Base-by-base conservation (phyloP, 2,113 vertebrate genomes). In the Lipophrys pholis region DNA sequence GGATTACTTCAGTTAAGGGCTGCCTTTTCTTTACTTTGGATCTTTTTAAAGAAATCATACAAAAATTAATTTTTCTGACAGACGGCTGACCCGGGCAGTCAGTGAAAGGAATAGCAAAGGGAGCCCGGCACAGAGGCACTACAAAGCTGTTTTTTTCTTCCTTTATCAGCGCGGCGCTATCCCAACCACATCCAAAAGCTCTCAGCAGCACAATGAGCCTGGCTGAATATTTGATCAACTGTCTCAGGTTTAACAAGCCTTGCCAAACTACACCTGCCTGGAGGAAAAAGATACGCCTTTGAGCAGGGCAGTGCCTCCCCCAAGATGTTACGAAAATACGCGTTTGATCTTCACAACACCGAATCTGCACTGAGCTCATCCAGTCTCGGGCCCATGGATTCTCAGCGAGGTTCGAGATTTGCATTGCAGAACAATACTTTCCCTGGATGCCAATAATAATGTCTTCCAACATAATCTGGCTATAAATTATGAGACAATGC, bases 1-100 rank as follows among this genome's bases (percentile, higher is more conserved):
- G 92, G 91, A 95, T 95, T 89, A 91, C 94, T 90, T 85, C 83
- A 62, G 74, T 91, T 94, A 93, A 89, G 90, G 78, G 83, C 81
- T 79, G 74, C 60, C 73, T 81, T 87, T 93, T 86, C 84, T 92
- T 90, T 87, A 80, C 78, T 88, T 91, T 90, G 87, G 66, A 73
- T 86, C 73, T 80, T 90, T 87, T 91, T 82, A 85, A 82, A 81
- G 67, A 85, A 87, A 89, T 90, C 78, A 86, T 84, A 80, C 65
- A 84, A 89, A 91, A 90, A 90, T 89, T 89, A 82, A 62, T 88
- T 89, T 93, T 86, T 71, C 70, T 76, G 76, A 72, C 73, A 80
- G 87, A 84, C 58, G 72, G 82, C 76, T 79, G 82, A 90, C 86
- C 89, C 51, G 67, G 79, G 82, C 81, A 72, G 60, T 62, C 65